A percentile compares a stretch with the other conserved stretches of the same genome.
These are phyloP conservation scores for Tortricodes alternella DNA, from an alignment of 2,888 invertebrate genomes.

Conservation along the genomic window DNA sequence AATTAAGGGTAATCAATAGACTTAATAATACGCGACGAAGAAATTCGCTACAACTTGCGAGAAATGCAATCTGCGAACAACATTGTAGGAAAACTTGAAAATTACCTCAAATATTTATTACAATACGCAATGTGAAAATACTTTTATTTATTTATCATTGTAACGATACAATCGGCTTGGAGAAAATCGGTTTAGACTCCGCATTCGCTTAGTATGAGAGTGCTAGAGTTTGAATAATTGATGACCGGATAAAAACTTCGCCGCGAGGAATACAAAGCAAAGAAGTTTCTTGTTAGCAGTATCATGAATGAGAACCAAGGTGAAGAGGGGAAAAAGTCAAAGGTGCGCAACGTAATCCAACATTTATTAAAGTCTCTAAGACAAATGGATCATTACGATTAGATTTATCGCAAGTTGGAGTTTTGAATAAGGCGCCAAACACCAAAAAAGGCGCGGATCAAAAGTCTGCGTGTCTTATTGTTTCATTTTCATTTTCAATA, in stretches of 20 bases:
- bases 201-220: conserved; percentile 33
- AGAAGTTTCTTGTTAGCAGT: background rate
- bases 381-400: too few relatives aligned
- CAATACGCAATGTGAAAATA: conserved; percentile 37
- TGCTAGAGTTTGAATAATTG: conserved; percentile 38
- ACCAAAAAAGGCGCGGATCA: too few relatives aligned
- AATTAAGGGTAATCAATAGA: conserved; percentile 16
- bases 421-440: too few relatives aligned
- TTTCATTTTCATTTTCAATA: too few relatives aligned
- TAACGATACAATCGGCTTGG: conserved; percentile 41
- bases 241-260: conserved; percentile 17
- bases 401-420: too few relatives aligned
- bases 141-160: conserved; percentile 37
- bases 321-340: too few relatives aligned
- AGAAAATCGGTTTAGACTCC: conserved; percentile 24
- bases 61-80: too few relatives aligned
- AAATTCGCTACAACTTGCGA: background rate
- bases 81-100: background rate
- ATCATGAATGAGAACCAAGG: background rate
- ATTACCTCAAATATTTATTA: background rate
- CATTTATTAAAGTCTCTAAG: too few relatives aligned
- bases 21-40: background rate
- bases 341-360: too few relatives aligned
- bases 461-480: too few relatives aligned
- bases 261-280: background rate